Conservation (phyloP, 2,113 vertebrate species). For the Marcusenius ussheri region DNA sequence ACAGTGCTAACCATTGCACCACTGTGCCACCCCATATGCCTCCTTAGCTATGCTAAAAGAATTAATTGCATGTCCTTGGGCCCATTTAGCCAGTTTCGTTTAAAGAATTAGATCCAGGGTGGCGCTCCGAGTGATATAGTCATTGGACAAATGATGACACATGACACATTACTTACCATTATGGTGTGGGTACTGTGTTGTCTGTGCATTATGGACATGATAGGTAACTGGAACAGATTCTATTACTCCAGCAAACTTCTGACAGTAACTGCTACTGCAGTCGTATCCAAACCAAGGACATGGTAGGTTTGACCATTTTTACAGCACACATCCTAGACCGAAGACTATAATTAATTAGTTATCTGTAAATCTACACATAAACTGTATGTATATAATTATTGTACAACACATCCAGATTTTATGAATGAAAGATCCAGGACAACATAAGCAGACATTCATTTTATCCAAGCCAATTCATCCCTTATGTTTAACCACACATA, state of each 20-base stretch:
- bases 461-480: neutral
- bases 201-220: neutral
- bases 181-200: neutral
- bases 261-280: neutral
- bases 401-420: neutral
- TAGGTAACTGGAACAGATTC: neutral
- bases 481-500: neutral
- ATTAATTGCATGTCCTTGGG: neutral
- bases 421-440: neutral
- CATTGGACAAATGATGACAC: neutral
- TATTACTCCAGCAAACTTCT: neutral
- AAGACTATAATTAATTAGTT: neutral
- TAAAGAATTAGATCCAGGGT: neutral
- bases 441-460: neutral
- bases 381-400: neutral
- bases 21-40: no score
- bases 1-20: no score
- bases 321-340: neutral
- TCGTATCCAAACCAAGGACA: neutral
- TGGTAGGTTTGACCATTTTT: neutral
- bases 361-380: neutral
- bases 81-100: neutral
- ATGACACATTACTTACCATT: neutral
- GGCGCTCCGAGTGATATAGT: neutral
- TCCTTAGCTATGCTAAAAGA: neutral